Percentiles rank a stretch among this genome's conserved stretches.
phyloP scores from a whole-genome alignment of 2,797 vertebrate species.

The Oryzias dopingdopingensis region DNA sequence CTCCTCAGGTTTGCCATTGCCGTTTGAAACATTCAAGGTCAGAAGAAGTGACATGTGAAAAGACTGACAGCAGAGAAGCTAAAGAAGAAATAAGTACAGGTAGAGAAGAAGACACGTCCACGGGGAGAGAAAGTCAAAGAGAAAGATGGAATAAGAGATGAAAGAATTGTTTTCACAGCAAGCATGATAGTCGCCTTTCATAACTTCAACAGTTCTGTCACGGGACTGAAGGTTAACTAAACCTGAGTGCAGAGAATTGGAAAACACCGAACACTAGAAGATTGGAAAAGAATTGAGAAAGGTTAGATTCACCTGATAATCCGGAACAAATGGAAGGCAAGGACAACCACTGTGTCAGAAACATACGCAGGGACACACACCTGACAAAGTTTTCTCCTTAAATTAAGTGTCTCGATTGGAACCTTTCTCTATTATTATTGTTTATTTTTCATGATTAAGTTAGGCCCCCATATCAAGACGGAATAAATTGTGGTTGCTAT shows the following conservation, averaged over 20 bases:
- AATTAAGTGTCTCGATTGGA: neutral
- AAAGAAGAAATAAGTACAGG: slow-evolving; percentile 18
- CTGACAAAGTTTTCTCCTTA: neutral
- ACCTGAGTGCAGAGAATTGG: slow-evolving; percentile 23
- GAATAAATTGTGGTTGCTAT: slow-evolving; percentile 25
- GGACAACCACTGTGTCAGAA: slow-evolving; percentile 24
- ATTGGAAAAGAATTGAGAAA: slow-evolving; percentile 38
- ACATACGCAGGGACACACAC: slow-evolving; percentile 5
- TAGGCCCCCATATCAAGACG: neutral
- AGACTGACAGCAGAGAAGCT: slow-evolving; percentile 37
- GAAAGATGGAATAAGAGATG: slow-evolving; percentile 36
- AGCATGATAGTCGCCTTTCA: slow-evolving; percentile 59
- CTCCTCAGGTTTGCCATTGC: slow-evolving; percentile 15
- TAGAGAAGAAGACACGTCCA: slow-evolving; percentile 15
- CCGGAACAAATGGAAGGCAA: slow-evolving; percentile 19
- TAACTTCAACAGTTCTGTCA: slow-evolving; percentile 44
- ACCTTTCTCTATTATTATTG: neutral
- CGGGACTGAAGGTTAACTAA: slow-evolving; percentile 61
- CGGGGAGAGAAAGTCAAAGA: slow-evolving; percentile 10
- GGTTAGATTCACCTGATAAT: slow-evolving; percentile 48
- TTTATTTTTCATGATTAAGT: slow-evolving; percentile 23
- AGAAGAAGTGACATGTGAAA: slow-evolving; percentile 17
- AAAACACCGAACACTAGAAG: slow-evolving; percentile 30
- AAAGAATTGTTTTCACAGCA: slow-evolving; percentile 43
- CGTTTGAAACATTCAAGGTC: slow-evolving; percentile 37